Conservation (phyloP, 1,140 invertebrate genomes). For the Eupeodes corollae region DNA sequence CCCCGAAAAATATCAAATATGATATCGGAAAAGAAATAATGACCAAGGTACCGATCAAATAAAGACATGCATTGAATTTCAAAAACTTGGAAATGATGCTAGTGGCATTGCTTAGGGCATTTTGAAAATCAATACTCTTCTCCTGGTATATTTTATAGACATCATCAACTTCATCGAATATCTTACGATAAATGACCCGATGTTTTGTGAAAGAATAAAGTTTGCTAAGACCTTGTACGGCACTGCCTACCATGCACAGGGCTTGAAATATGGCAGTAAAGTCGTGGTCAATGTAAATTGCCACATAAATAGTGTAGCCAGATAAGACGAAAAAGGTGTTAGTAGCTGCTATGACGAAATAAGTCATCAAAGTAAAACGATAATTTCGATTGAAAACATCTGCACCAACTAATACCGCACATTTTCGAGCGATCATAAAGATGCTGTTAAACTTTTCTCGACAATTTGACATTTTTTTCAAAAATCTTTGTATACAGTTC, state of each 20-base stretch:
- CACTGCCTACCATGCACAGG: slow-evolving; percentile 10
- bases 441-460: too few species aligned
- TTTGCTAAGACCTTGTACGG: slow-evolving; percentile 13
- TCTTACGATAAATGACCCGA: neutral
- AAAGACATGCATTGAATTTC: neutral
- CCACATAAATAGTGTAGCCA: slow-evolving; percentile 19
- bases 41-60: neutral
- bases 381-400: slow-evolving; percentile 17
- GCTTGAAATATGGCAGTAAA: slow-evolving; percentile 18
- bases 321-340: slow-evolving; percentile 13
- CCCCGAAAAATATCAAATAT: slow-evolving; percentile 7
- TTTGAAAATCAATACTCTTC: neutral
- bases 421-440: slow-evolving; percentile 12
- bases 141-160: slow-evolving; percentile 4
- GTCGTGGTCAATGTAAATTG: slow-evolving; percentile 9
- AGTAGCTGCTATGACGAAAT: slow-evolving; percentile 7
- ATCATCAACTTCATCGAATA: slow-evolving; percentile 1
- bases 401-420: slow-evolving; percentile 13
- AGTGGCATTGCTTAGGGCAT: neutral
- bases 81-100: neutral
- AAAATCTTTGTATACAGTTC: too few species aligned
- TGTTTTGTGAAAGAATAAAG: slow-evolving; percentile 7
- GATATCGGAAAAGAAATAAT: slow-evolving; percentile 10
- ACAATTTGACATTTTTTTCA: too few species aligned
- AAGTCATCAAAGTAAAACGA: slow-evolving; percentile 16